These are phyloP conservation scores for Gambusia affinis DNA, from an alignment of 2,113 vertebrate species.

Conservation along the genomic window DNA sequence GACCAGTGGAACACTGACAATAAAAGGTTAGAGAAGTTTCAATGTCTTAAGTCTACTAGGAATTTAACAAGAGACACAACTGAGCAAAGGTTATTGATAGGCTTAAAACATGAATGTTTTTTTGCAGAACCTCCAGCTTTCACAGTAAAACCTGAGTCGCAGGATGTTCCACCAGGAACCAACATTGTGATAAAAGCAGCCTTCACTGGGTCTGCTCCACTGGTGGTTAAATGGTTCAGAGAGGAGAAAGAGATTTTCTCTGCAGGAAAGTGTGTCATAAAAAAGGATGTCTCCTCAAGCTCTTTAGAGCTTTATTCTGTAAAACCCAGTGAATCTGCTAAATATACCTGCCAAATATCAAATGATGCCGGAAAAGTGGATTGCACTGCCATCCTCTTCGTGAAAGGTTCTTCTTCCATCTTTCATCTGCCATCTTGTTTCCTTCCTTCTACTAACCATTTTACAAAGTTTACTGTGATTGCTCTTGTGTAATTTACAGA, in stretches of 20 bases:
- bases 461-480: slow-evolving; percentile 12
- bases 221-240: slow-evolving; percentile 91
- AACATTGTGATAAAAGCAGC: slow-evolving; percentile 84
- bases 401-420: slow-evolving; percentile 88
- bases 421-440: slow-evolving; percentile 20
- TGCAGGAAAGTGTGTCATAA: slow-evolving; percentile 88
- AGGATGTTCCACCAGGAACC: slow-evolving; percentile 85
- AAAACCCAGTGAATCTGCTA: slow-evolving; percentile 87
- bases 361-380: slow-evolving; percentile 89
- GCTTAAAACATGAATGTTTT: slow-evolving; percentile 28
- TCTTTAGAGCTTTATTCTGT: slow-evolving; percentile 90
- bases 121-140: slow-evolving; percentile 91
- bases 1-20: slow-evolving; percentile 84
- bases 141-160: slow-evolving; percentile 82
- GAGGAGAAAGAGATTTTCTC: slow-evolving; percentile 89
- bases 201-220: slow-evolving; percentile 89
- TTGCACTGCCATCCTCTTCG: slow-evolving; percentile 88
- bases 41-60: background rate
- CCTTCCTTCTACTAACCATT: slow-evolving; percentile 4
- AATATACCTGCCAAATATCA: slow-evolving; percentile 90
- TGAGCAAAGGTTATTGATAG: background rate
- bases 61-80: background rate
- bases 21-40: slow-evolving; percentile 88
- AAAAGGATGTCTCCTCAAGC: slow-evolving; percentile 88
- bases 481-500: slow-evolving; percentile 82